Base-by-base conservation (phyloP, 2,888 invertebrate genomes). In the Helleia helle region DNA sequence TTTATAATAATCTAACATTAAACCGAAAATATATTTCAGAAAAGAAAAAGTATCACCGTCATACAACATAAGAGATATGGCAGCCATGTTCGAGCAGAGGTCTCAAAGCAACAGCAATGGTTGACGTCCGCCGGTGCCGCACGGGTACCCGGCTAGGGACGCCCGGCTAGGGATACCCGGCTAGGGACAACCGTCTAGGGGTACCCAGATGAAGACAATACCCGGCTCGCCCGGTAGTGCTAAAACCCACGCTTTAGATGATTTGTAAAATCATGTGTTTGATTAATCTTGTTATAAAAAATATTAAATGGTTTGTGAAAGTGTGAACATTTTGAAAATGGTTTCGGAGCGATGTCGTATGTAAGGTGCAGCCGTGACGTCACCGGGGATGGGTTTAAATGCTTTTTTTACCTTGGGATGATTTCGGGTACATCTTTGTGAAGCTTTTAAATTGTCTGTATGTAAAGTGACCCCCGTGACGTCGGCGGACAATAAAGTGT, bases 71-170 rank as follows among this genome's bases (percentile, higher is more conserved):
- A 89, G 90, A 56, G 93, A 93, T 66, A 93, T 93, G 89, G 90
- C 93, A 46, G 93, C 93, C 48, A 88, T 93, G 66, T 93, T 93
- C 65, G 93, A 93, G 72, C 90, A 90, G 63, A 90, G 91, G 66
- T 89, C 89, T 45, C 77, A 79, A 36, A 59, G 43, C 44, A 53
- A 57, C 44, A 59, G 59, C 2, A 62, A 62, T 51, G 76, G 73
- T 49, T 75, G 68, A 70, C 57, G 28, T 36, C 43, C 43, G 34
- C 7, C 18, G 11, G 17, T 17, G 1, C 18, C 15, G 9, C 1
- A 6, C 5, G 6, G 5, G 5, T 8, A 22, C 22, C 7, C 6
- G 7, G 7, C 18, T 4, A 18, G 3, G 18, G 18, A 3, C n/a
- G 18, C 5, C 4, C 18, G 18, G 18, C 5, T 18, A 18, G 18